Evolutionary conservation across 2,888 invertebrate genomes (phyloP), one percentile per base, ranked within the genome.

Genomic region (Lasioglossum villosulum): DNA sequence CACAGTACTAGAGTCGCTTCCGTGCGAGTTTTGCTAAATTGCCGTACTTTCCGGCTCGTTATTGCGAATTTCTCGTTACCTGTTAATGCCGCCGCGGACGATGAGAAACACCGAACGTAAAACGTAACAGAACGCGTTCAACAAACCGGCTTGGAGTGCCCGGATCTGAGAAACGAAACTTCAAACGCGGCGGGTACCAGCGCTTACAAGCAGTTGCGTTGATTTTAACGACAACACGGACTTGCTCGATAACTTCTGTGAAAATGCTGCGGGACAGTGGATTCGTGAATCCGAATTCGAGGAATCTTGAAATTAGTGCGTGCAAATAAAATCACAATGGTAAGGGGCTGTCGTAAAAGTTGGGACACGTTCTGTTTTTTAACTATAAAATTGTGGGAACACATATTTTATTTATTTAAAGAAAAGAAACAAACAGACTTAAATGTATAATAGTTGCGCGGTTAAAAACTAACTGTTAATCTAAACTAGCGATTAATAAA

Each of bases 61-160:
- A 73, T 78, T 68, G 80, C 84, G 37, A 86, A 71, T 34, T 63
- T 37, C 77, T 86, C 86, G 80, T 80, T 80, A 73, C 77, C 75
- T 34, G 77, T 30, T 80, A 83, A 80, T 84, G 77, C 70, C 77
- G 34, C n/a, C 68, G 75, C 14, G 42, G 73, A 75, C 75, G 78
- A 73, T 71, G 75, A 71, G 63, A 63, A 70, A 66, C 56, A 82
- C 30, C 77, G 68, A 66, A n/a, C 59, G 72, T 16, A 23, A 70
- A 82, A 39, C 59, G 70, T 75, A 72, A 80, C 71, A 45, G 56
- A 23, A 70, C 42, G 74, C 39, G 59, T 56, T 42, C 74, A 34
- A 19, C 45, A n/a, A n/a, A 4, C 27, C 52, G 16, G 16, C 68
- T 27, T 16, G 23, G n/a, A 39, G 3, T 6, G 48, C 12, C 34